Evolutionary conservation across 1,140 invertebrate species (phyloP).

Genomic region (Eurytemora carolleeae): DNA sequence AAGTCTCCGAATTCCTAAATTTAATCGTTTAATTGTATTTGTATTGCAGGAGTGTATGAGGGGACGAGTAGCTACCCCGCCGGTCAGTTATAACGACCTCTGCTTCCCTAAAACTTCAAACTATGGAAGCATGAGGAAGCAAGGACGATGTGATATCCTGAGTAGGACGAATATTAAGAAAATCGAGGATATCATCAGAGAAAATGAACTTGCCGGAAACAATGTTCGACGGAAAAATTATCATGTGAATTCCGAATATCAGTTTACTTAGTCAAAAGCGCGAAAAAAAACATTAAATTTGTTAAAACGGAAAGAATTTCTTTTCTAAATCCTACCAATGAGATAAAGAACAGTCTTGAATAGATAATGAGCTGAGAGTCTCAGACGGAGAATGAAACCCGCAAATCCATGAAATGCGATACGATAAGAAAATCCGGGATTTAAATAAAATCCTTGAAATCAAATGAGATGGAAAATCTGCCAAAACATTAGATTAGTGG

Average conservation of each 20-base stretch:
- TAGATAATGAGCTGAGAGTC: too few species aligned
- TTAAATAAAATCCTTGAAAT: too few species aligned
- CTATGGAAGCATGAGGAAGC: constrained; percentile 10
- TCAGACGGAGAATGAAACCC: too few species aligned
- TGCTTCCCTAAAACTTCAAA: constrained; percentile 14
- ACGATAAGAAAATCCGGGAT: too few species aligned
- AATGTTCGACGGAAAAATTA: not conserved
- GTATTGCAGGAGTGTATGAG: not conserved
- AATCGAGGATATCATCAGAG: not conserved
- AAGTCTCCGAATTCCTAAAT: too few species aligned
- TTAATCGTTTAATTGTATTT: too few species aligned
- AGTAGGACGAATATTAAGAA: not conserved
- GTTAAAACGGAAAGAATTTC: too few species aligned
- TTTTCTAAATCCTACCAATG: too few species aligned
- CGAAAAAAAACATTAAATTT: not conserved
- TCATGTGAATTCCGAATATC: not conserved
- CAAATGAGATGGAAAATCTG: too few species aligned
- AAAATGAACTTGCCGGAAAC: not conserved
- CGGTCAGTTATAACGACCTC: constrained; percentile 11
- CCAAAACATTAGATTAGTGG: too few species aligned
- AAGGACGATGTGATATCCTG: not conserved
- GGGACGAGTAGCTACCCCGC: not conserved
- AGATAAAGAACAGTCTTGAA: too few species aligned
- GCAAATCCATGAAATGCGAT: too few species aligned
- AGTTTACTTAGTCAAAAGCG: not conserved